Conservation (phyloP, 2,797 vertebrate species). For the Ctenopoma multispine region DNA sequence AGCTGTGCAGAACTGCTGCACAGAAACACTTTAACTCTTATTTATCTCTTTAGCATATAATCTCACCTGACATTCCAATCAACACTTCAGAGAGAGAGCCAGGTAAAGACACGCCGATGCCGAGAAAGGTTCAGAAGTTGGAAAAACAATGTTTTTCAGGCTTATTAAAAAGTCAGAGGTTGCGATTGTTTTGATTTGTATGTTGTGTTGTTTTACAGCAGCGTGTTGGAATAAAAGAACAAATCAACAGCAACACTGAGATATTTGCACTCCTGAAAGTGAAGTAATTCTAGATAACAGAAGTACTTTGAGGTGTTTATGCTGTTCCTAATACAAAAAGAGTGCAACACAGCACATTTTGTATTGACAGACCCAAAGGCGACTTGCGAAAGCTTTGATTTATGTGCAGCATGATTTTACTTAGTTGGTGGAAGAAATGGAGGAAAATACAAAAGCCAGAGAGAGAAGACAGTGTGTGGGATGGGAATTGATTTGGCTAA, state of each 20-base stretch:
- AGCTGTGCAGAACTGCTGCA: not conserved
- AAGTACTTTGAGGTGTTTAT: not conserved
- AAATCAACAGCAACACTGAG: conserved; percentile 6
- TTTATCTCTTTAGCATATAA: not conserved
- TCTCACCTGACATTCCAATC: not conserved
- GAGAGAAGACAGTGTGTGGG: not conserved
- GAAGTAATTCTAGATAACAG: conserved; percentile 43
- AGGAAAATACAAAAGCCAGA: conserved; percentile 1
- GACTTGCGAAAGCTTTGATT: conserved; percentile 25
- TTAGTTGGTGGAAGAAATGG: not conserved
- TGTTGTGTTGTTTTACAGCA: conserved; percentile 19
- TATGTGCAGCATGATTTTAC: not conserved
- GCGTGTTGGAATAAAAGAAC: not conserved
- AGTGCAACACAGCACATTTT: conserved; percentile 15
- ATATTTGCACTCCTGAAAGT: conserved; percentile 22
- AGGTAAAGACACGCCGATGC: not conserved
- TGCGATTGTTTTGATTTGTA: not conserved
- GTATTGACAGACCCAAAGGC: conserved; percentile 29
- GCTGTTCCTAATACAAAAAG: not conserved
- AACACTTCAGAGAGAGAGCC: not conserved
- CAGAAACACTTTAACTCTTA: not conserved
- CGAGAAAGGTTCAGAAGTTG: not conserved
- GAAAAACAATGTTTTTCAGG: not conserved
- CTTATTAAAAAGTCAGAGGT: conserved; percentile 4
- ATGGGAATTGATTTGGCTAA: conserved; percentile 32